These are phyloP conservation scores for Hydrochoerus hydrochaeris DNA, from an alignment of 2,113 vertebrate species.

Conservation along the genomic window DNA sequence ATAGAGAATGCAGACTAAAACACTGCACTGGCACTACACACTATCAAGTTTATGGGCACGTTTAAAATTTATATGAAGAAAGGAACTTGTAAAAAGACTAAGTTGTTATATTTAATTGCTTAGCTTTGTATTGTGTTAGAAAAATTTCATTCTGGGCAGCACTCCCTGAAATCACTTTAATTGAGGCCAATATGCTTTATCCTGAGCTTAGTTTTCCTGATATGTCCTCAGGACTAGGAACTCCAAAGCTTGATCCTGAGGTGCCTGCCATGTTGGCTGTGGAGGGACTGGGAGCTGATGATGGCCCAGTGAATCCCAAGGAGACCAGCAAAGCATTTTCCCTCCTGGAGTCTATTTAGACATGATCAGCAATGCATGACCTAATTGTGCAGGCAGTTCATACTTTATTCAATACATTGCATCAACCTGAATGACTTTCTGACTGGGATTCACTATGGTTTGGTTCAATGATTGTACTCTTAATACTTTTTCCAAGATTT, in stretches of 20 bases:
- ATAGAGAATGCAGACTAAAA: not conserved
- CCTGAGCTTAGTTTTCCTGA: not conserved
- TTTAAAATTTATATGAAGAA: not conserved
- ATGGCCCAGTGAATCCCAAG: not conserved
- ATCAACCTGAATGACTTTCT: not conserved
- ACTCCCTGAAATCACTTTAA: not conserved
- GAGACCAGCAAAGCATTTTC: not conserved
- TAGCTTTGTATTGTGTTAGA: not conserved
- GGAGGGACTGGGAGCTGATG: not conserved
- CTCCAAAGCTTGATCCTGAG: rapidly evolving
- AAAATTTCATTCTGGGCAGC: not conserved
- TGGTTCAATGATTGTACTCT: not conserved
- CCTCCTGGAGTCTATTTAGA: not conserved
- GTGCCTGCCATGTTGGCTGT: not conserved
- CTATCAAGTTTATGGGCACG: no score
- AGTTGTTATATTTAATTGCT: not conserved
- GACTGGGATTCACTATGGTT: no score
- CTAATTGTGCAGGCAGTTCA: no score
- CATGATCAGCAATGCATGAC: not conserved
- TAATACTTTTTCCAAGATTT: not conserved
- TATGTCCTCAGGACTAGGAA: not conserved
- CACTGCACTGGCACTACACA: rapidly evolving
- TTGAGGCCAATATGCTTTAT: not conserved
- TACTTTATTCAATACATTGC: not conserved
- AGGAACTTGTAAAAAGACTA: not conserved